These are phyloP conservation scores for Echeneis naucrates DNA, from an alignment of 2,797 vertebrate species.

Conservation along the genomic window DNA sequence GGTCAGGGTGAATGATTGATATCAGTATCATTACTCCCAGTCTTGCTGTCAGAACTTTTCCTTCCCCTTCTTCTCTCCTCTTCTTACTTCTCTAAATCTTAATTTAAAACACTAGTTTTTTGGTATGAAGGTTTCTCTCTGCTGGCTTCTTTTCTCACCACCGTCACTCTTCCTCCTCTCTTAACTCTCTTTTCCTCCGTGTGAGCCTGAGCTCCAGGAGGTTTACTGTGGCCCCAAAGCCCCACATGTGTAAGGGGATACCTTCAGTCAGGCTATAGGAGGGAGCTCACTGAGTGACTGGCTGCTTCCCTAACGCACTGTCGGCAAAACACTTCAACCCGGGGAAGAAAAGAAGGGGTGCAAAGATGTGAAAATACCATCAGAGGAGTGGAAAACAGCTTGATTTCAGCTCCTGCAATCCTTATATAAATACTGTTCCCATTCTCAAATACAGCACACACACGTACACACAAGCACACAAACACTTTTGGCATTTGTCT, in stretches of 20 bases:
- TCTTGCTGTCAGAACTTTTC: background rate
- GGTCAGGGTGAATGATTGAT: background rate
- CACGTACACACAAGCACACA: slow-evolving; percentile 28
- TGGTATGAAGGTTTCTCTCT: background rate
- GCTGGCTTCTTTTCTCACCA: slow-evolving; percentile 1
- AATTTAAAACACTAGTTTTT: background rate
- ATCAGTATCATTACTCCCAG: background rate
- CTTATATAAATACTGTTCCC: slow-evolving; percentile 69
- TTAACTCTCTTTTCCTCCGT: slow-evolving; percentile 68
- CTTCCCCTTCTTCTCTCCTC: background rate
- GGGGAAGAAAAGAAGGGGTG: slow-evolving; percentile 52
- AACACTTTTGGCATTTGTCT: slow-evolving; percentile 65
- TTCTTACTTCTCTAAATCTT: background rate
- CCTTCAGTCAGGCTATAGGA: slow-evolving; percentile 64
- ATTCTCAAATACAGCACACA: slow-evolving; percentile 30
- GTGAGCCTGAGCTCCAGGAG: slow-evolving; percentile 77
- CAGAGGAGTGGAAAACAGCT: slow-evolving; percentile 62
- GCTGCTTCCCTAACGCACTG: slow-evolving; percentile 52
- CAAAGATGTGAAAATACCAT: slow-evolving; percentile 71
- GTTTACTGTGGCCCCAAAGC: slow-evolving; percentile 59
- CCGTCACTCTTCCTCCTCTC: slow-evolving; percentile 8
- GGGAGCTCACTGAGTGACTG: slow-evolving; percentile 54
- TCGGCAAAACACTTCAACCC: slow-evolving; percentile 47
- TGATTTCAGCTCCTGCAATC: slow-evolving; percentile 59
- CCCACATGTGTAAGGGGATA: slow-evolving; percentile 83